Base-by-base conservation (phyloP, 2,888 invertebrate genomes). In the Cyclophora albipunctata region DNA sequence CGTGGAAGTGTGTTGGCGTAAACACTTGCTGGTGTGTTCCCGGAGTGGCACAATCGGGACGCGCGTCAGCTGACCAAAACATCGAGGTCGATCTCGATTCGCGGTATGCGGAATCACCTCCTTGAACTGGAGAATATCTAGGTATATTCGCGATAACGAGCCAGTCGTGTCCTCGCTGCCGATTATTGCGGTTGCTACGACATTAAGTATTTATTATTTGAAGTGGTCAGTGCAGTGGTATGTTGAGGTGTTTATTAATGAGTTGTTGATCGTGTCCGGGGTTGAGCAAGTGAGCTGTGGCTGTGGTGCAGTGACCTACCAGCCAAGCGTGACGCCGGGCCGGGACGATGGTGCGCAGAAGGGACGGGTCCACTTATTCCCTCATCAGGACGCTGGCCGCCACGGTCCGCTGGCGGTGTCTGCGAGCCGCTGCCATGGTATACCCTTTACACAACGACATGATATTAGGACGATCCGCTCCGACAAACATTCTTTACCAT, bases 111-210 rank as follows among this genome's bases (percentile, higher is more conserved):
- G 75, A 74, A 71, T 78, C 71, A 70, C 75, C 73, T 72, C 74
- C 75, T 77, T 68, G 62, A 67, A 63, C 76, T 78, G 77, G 79
- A 82, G 78, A 80, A 82, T 80, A 83, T 81, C 81, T 81, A 82
- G 82, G 81, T 81, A 79, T 80, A 73, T 78, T 66, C 58, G 70
- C 79, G 84, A 86, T 86, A 87, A 84, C 79, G 71, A 73, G 81
- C 77, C 86, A 87, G 87, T 87, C 83, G 81, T 73, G 78, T 81
- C 77, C 80, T 77, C 80, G 82, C 85, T 69, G 75, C 69, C 84
- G 86, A 78, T 85, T 82, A 86, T 86, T 80, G 79, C 85, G 87
- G 87, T 84, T 81, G 84, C 73, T 74, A 73, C 71, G 67, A 67
- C 71, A 64, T 20, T 20, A 20, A 20, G 20, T 72, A 68, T 70